Base-by-base conservation (phyloP, 1,140 invertebrate genomes). In the Eubasilissa regina region DNA sequence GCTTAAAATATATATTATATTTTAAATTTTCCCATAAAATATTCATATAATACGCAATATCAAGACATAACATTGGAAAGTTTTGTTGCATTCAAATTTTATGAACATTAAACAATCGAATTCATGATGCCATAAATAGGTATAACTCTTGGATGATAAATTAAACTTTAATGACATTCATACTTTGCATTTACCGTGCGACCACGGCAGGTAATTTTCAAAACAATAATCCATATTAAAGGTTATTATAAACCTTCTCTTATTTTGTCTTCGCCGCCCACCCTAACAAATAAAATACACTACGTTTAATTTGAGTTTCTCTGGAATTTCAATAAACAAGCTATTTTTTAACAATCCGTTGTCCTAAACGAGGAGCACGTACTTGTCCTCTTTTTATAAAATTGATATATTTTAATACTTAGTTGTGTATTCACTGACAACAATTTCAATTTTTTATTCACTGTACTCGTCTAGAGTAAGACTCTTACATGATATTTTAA, bases 201-300 rank as follows among this genome's bases (percentile, higher is more conserved):
- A 58, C 21, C 17, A 15, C 60, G 60, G 35, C 60, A 64, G 13
- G 60, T 64, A 21, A 13, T 51, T 12, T 51, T 51, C 19, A 8
- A 21, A 64, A 25, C 12, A 64, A 64, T 64, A 64, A 64, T n/a
- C 9, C 12, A 44, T 64, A 35, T 35, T 64, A 12, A 64, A 64
- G 10, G 35, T 64, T 64, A 25, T 35, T 64, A 25, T 64, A 64
- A 64, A 64, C 35, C 60, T 64, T 64, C 11, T 43, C 19, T 43
- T 44, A 43, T 35, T 35, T 9, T 25, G n/a, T 64, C 8, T 58
- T 58, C 25, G 25, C 17, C 25, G 35, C 60, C 60, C 60, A 64
- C 60, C 35, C 35, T 25, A 43, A 35, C 60, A 43, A 64, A 64
- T 64, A 44, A 64, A 35, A 64, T 25, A 21, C 35, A 25, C 13